Base-by-base conservation (phyloP, 2,113 vertebrate species). In the Tupaia chinensis region DNA sequence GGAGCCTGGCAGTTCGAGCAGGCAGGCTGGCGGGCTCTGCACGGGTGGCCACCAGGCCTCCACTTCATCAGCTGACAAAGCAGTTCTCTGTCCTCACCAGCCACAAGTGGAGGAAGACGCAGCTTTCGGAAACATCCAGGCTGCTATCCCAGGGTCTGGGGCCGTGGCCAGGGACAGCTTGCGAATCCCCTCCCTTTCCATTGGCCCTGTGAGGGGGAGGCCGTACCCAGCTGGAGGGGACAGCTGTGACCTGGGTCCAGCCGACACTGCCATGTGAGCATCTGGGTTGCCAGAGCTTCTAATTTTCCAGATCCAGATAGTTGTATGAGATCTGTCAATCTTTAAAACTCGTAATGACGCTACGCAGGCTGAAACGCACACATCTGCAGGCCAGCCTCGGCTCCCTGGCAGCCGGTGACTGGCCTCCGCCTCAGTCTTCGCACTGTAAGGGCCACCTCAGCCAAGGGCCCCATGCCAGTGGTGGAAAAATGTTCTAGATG, bases 251-350 rank as follows among this genome's bases (percentile, higher is more conserved):
- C 27, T 73, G 9, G 72, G 3, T 16, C 27, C 15, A 2, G 25
- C 29, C 23, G 63, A 61, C 61, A 29, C 14, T 56, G 65, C 93
- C 94, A 65, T 5, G 56, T 90, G 85, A n/a, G 15, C 9, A 79
- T 19, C 27, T 2, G 19, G 7, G 58, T 13, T 53, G 56, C 72
- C 54, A 72, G 66, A 68, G 32, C 16, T 70, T 69, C 78, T 56
- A 72, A 66, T 82, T 82, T 95, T n/a, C 82, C 58, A 60, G 56
- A 81, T 84, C 63, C 11, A 86, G 78, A 93, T 60, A 74, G 60
- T 84, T 44, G 27, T 66, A 65, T 92, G 65, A 91, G 87, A 88
- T 89, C 53, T 76, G 82, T 91, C 74, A 56, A 61, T 60, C 91
- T 89, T 65, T 82, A 23, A 82, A 82, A 74, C n/a, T 79, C 32